Evolutionary conservation across 1,140 invertebrate species (phyloP), one percentile per base, ranked within the genome.

Genomic region (Pachyrhynchus sulphureomaculatus): DNA sequence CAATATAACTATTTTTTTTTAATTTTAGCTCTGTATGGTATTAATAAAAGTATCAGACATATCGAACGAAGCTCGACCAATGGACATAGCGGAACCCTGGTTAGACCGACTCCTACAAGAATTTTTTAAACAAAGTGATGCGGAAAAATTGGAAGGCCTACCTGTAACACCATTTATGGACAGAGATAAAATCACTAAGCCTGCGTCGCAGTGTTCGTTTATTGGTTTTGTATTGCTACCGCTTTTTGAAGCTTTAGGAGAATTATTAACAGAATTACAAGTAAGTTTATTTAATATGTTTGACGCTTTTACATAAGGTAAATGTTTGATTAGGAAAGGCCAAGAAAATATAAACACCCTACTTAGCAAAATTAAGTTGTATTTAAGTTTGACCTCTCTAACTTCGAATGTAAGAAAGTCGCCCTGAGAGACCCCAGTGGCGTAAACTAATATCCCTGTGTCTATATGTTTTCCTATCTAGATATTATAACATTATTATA

Each of bases 101-200:
- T 74, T 93, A 41, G 91, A 93, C 62, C 86, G 87, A 63, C 77
- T 93, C 6, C 78, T 93, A 17, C 78, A 90, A 72, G 88, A 91
- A 72, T 91, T 90, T 71, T 91, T 90, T 70, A 87, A 88, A 62
- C 88, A 93, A 78, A 91, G 88, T 72, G 91, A 92, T 62, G 84
- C 88, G 5, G 91, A 93, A 72, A 93, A 93, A 72, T 79, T 89
- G 34, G 89, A 92, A 75, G 90, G 91, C 6, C 79, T 93, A 55
- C 90, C 91, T 1, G 90, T 93, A 0, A 91, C 91, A 5, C 90
- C 91, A 0, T 93, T 93, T 71, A 93, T 93, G 91, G 91, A 93
- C 73, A 82, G 90, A n/a, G 90, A 93, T 58, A 92, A 92, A 78
- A 89, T 93, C 10, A 92, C 89, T 33, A 93, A 93, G 76, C 88